These are phyloP conservation scores for Drosophila neotestacea DNA, from an alignment of 2,888 invertebrate species.

Conservation along the genomic window DNA sequence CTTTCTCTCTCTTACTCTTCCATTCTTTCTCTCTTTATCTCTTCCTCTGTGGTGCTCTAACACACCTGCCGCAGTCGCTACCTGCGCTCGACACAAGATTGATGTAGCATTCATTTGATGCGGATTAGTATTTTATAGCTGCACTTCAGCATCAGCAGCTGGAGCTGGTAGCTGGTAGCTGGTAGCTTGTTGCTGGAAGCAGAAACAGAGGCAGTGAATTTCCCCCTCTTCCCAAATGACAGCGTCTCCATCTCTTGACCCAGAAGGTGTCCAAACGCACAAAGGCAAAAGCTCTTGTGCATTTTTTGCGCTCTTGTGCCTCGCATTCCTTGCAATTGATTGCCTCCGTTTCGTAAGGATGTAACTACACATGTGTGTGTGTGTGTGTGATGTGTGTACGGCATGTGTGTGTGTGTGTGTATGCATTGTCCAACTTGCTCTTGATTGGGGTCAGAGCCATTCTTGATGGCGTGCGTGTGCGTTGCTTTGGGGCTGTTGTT, in stretches of 20 bases:
- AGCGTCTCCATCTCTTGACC: not conserved
- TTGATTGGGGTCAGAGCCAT: constrained; percentile 27
- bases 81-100: constrained; percentile 76
- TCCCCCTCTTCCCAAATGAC: not conserved
- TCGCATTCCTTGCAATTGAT: constrained; percentile 78
- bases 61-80: constrained; percentile 40
- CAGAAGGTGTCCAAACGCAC: constrained; percentile 56
- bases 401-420: constrained; percentile 23
- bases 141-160: constrained; percentile 65
- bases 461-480: constrained; percentile 47
- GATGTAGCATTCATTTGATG: constrained; percentile 80
- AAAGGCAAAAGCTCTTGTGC: constrained; percentile 56
- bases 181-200: not conserved
- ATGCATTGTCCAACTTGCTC: constrained; percentile 41
- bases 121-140: constrained; percentile 82
- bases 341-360: constrained; percentile 64
- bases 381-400: constrained; percentile 4
- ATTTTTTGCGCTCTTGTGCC: constrained; percentile 60
- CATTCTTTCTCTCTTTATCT: not conserved
- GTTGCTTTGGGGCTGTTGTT: constrained; percentile 68
- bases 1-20: not conserved
- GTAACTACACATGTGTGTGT: constrained; percentile 10
- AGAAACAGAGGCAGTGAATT: not conserved
- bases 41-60: not conserved
- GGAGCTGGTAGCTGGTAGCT: not conserved